Conservation (phyloP, 2,888 invertebrate species). For the Drosophila austrosaltans region DNA sequence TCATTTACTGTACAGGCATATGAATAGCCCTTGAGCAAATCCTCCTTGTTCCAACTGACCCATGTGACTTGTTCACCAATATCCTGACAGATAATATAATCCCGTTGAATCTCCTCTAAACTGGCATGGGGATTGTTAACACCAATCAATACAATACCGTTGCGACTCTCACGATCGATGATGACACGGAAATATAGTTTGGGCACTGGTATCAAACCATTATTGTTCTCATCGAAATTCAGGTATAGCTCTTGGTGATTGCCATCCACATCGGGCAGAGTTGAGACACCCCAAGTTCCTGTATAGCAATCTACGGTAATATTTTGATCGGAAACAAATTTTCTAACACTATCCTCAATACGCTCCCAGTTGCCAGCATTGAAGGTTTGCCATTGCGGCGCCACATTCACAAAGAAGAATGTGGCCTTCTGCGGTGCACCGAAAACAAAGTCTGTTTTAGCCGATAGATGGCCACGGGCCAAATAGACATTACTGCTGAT, state of each 20-base stretch:
- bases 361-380: slow-evolving; percentile 86
- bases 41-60: slow-evolving; percentile 73
- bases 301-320: slow-evolving; percentile 84
- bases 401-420: slow-evolving; percentile 85
- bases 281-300: slow-evolving; percentile 85
- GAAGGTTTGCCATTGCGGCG: slow-evolving; percentile 86
- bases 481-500: slow-evolving; percentile 73
- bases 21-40: slow-evolving; percentile 71
- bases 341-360: slow-evolving; percentile 84
- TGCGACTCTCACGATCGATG: slow-evolving; percentile 82
- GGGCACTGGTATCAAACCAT: slow-evolving; percentile 84
- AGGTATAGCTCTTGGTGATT: slow-evolving; percentile 80
- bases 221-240: slow-evolving; percentile 75
- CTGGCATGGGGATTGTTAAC: slow-evolving; percentile 81
- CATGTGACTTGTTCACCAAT: slow-evolving; percentile 71
- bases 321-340: slow-evolving; percentile 81
- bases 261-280: slow-evolving; percentile 84
- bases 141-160: slow-evolving; percentile 85
- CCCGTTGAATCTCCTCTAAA: slow-evolving; percentile 58
- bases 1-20: slow-evolving; percentile 78
- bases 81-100: slow-evolving; percentile 77
- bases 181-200: slow-evolving; percentile 85
- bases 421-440: slow-evolving; percentile 84
- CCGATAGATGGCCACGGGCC: slow-evolving; percentile 85
- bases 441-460: slow-evolving; percentile 85